Conservation (phyloP, 2,888 invertebrate genomes). For the Polydrusus tereticollis region DNA sequence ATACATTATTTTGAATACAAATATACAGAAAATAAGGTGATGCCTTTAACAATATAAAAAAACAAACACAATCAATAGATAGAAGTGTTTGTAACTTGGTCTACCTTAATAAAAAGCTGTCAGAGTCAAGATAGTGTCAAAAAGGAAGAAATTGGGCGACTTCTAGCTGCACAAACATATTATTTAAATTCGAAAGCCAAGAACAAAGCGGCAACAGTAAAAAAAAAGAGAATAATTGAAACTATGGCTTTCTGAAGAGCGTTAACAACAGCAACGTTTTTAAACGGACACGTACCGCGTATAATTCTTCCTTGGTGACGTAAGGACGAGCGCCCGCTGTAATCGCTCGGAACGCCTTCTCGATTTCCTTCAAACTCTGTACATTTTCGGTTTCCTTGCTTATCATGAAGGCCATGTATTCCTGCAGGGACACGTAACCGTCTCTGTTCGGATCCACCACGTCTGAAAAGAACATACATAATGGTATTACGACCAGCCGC, state of each 20-base stretch:
- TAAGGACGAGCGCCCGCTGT: slow-evolving; percentile 97
- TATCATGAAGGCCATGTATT: slow-evolving; percentile 99
- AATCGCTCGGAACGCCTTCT: slow-evolving; percentile 99
- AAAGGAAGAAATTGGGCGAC: background rate
- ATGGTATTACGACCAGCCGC: too few relatives aligned
- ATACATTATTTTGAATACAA: too few relatives aligned
- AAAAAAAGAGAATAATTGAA: slow-evolving; percentile 49
- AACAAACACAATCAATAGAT: too few relatives aligned
- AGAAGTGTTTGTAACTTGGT: too few relatives aligned
- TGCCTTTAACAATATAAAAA: too few relatives aligned
- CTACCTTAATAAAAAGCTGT: slow-evolving; percentile 35
- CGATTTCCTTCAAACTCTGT: slow-evolving; percentile 98
- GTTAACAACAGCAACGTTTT: too few relatives aligned
- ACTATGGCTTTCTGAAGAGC: too few relatives aligned
- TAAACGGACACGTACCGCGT: slow-evolving; percentile 81
- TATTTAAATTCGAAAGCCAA: slow-evolving; percentile 16
- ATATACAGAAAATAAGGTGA: too few relatives aligned
- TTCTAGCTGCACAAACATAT: slow-evolving; percentile 11
- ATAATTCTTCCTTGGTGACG: slow-evolving; percentile 98
- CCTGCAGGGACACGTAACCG: slow-evolving; percentile 97
- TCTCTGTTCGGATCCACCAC: slow-evolving; percentile 95
- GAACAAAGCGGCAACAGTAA: slow-evolving; percentile 52
- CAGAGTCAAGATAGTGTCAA: slow-evolving; percentile 1
- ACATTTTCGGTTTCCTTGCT: slow-evolving; percentile 99
- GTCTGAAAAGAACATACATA: slow-evolving; percentile 73